Evolutionary conservation across 2,113 vertebrate genomes (phyloP).

Genomic region (Alouatta palliata): DNA sequence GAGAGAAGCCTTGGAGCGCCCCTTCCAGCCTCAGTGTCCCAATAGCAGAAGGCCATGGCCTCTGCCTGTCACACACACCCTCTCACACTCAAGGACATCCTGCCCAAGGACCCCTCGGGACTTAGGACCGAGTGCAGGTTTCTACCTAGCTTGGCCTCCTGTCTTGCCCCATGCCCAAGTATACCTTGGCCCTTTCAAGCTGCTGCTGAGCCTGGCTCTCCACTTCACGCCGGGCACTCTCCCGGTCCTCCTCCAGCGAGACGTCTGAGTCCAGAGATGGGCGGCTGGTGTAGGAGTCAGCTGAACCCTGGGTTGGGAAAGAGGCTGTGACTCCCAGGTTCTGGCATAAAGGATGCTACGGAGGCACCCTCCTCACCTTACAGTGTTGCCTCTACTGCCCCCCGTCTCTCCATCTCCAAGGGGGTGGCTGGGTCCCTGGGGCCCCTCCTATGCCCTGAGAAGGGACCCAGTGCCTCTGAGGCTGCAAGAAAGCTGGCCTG

Average conservation of each 20-base stretch:
- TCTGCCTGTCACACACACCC: background rate
- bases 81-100: background rate
- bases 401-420: background rate
- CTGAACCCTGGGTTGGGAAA: conserved; percentile 89
- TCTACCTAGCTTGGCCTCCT: background rate
- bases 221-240: conserved; percentile 96
- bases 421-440: background rate
- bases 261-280: conserved; percentile 97
- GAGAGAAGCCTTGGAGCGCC: background rate
- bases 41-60: background rate
- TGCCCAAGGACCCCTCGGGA: background rate
- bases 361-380: background rate
- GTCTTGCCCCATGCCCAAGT: fast-evolving
- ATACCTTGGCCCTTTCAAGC: conserved; percentile 97
- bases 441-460: background rate
- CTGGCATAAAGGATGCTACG: background rate
- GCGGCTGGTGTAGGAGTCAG: conserved; percentile 98
- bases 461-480: background rate
- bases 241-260: conserved; percentile 97
- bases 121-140: background rate
- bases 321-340: background rate
- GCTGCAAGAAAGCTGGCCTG: background rate
- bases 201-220: conserved; percentile 97
- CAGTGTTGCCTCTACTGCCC: background rate
- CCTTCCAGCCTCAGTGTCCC: background rate